Evolutionary conservation across 2,797 vertebrate species (phyloP).

Genomic region (Phylloscopus collybita): DNA sequence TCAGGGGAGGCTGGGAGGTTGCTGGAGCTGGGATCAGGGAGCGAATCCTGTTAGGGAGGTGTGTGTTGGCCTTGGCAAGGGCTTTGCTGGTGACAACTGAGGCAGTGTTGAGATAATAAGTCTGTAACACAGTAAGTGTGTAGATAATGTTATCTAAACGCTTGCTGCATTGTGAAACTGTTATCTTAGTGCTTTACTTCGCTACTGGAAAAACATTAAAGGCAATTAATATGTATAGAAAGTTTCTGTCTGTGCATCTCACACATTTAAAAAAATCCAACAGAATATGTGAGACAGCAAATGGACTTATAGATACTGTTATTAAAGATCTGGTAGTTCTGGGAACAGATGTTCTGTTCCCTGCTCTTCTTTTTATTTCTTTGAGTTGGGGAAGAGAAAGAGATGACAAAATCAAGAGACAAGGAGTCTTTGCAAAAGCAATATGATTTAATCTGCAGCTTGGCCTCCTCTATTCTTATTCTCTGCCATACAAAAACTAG

Average conservation of each 20-base stretch:
- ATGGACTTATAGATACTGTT: background rate
- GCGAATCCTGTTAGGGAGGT: background rate
- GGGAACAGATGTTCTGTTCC: background rate
- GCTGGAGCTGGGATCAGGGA: conserved; percentile 5
- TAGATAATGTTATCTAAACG: conserved; percentile 63
- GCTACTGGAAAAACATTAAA: conserved; percentile 37
- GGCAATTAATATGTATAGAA: background rate
- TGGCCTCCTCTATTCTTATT: background rate
- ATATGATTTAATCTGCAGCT: background rate
- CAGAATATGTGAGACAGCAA: background rate
- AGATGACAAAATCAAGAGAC: background rate
- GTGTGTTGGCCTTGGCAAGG: conserved; percentile 54
- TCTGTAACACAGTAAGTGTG: conserved; percentile 45
- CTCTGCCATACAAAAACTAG: background rate
- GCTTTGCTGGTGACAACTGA: conserved; percentile 55
- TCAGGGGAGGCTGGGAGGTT: background rate
- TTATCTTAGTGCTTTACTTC: conserved; percentile 48
- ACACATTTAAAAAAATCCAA: background rate
- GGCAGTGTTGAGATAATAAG: conserved; percentile 48
- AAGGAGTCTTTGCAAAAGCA: background rate
- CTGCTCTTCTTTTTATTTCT: background rate
- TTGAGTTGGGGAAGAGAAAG: background rate
- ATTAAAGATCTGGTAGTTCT: background rate
- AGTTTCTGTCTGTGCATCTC: background rate
- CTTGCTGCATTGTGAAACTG: conserved; percentile 54